A percentile compares a stretch with the other conserved stretches of the same genome.
Conservation (phyloP, 2,888 invertebrate species). For the Cephus runcator region DNA sequence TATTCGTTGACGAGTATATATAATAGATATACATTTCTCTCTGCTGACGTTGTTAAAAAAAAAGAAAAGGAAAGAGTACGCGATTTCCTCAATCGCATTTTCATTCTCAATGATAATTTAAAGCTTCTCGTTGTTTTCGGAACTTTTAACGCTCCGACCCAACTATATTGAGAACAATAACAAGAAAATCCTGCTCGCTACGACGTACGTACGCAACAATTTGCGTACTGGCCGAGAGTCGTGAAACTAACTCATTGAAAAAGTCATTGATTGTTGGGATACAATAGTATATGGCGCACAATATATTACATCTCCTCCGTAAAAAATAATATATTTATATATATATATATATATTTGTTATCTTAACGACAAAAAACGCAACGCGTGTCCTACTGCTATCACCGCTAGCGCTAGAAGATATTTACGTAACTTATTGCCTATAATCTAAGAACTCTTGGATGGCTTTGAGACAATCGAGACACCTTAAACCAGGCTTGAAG, state of each 20-base stretch:
- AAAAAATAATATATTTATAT: background rate
- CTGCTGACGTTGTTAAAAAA: background rate
- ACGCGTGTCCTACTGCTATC: background rate
- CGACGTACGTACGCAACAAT: background rate
- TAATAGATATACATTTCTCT: background rate
- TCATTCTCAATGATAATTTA: background rate
- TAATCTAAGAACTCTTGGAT: background rate
- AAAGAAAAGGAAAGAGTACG: background rate
- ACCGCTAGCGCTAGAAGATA: background rate
- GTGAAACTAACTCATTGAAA: background rate
- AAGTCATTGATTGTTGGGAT: background rate
- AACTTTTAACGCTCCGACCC: background rate
- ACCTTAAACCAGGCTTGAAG: background rate
- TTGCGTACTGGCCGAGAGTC: background rate
- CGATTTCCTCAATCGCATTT: background rate
- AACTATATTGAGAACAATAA: background rate
- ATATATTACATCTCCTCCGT: background rate
- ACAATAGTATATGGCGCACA: background rate
- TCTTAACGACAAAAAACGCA: background rate
- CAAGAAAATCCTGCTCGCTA: background rate
- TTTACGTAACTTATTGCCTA: background rate
- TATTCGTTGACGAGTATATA: constrained; percentile 29
- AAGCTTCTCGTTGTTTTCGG: constrained; percentile 14
- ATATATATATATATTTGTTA: background rate
- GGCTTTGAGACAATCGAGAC: background rate